A percentile compares a stretch with the other conserved stretches of the same genome.
Conservation (phyloP, 2,797 vertebrate species). For the Xiphophorus birchmanni region DNA sequence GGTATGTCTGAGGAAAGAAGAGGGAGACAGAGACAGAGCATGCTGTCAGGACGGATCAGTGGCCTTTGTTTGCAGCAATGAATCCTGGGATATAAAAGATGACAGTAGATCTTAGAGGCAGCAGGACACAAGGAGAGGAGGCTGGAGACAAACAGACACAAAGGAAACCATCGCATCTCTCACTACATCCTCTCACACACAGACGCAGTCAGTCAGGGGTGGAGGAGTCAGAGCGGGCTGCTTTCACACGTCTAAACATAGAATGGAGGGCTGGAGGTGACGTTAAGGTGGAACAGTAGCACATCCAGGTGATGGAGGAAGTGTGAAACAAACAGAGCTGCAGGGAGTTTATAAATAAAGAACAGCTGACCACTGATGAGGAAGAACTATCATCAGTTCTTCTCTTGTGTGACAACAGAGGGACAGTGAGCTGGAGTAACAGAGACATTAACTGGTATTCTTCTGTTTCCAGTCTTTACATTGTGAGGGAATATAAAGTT, state of each 20-base stretch:
- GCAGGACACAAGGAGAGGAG: slow-evolving; percentile 23
- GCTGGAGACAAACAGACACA: slow-evolving; percentile 30
- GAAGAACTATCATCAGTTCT: neutral
- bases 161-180: slow-evolving; percentile 33
- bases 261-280: slow-evolving; percentile 41
- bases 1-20: slow-evolving; percentile 85
- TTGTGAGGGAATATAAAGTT: neutral
- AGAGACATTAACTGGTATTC: neutral
- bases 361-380: neutral
- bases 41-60: slow-evolving; percentile 69
- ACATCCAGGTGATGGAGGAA: slow-evolving; percentile 44
- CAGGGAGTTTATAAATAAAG: slow-evolving; percentile 17
- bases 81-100: slow-evolving; percentile 66
- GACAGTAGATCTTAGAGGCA: slow-evolving; percentile 63
- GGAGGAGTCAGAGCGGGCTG: slow-evolving; percentile 33
- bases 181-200: slow-evolving; percentile 52
- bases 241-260: slow-evolving; percentile 74
- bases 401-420: neutral
- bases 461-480: neutral
- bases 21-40: slow-evolving; percentile 33
- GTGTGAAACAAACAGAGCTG: slow-evolving; percentile 21
- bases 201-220: slow-evolving; percentile 13
- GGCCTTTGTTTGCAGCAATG: slow-evolving; percentile 68
- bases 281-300: slow-evolving; percentile 28
- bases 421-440: neutral